Evolutionary conservation across 1,140 invertebrate species (phyloP), one percentile per base, ranked within the genome.

Genomic region (Cotesia vestalis): DNA sequence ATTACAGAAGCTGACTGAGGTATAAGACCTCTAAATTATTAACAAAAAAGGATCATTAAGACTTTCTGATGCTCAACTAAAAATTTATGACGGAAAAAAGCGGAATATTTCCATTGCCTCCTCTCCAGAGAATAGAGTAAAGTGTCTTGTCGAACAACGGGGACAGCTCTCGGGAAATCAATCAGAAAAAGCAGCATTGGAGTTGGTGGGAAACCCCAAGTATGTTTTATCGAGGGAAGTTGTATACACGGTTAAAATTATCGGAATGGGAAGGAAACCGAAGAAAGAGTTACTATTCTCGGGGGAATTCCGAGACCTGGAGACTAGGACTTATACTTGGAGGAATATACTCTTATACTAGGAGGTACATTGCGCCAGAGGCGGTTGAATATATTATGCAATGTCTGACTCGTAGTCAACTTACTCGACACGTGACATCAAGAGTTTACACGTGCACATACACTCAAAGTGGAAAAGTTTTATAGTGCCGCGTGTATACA

Each of bases 361-460:
- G 53, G 53, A 14, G 9, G 11, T 62, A 60, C 20, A 62, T 35
- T 17, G 4, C 57, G 57, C 57, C 57, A 27, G 57, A 59, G 57
- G 57, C 57, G 57, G 57, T 59, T 59, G 57, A 59, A 59, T 59
- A 62, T 62, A 62, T 62, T 62, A 62, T 62, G 36, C 60, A 40
- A 62, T 35, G 60, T 36, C 60, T 40, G 60, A 62, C 34, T 62
- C 60, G 34, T 40, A 62, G 60, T 62, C 60, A 62, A 66, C 8
- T 27, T 52, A 66, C 63, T 66, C 63, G 46, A 46, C 46, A 51
- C 38, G 63, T 52, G 38, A 52, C 46, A 46, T 46, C 63, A 40
- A 66, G 63, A 51, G 63, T 66, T 52, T 66, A 66, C 63, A 66
- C 63, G 63, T 66, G 63, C 46, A 11, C n/a, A n/a, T n/a, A 46